phyloP scores from a whole-genome alignment of 2,888 invertebrate species.

The Buathra laborator region DNA sequence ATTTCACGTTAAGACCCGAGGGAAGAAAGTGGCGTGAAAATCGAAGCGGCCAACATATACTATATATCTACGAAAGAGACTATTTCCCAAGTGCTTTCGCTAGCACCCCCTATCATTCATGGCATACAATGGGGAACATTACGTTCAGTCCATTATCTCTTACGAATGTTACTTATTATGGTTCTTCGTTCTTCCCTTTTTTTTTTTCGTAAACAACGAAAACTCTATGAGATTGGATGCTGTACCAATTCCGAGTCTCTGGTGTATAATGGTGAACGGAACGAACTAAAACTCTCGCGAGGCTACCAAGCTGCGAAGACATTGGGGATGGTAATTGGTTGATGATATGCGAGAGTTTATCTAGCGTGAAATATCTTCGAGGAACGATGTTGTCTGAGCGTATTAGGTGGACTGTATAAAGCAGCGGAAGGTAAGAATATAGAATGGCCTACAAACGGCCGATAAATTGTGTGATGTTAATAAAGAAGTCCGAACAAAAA shows the following conservation, averaged over 20 bases:
- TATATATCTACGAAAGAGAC: neutral
- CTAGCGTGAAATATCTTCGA: slow-evolving; percentile 54
- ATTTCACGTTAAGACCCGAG: slow-evolving; percentile 33
- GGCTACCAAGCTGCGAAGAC: slow-evolving; percentile 22
- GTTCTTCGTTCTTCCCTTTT: neutral
- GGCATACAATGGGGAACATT: neutral
- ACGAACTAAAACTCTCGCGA: slow-evolving; percentile 19
- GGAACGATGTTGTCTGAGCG: slow-evolving; percentile 4
- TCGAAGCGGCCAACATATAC: slow-evolving; percentile 41
- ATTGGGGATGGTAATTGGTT: slow-evolving; percentile 50
- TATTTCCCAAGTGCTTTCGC: neutral
- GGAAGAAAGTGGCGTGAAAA: slow-evolving; percentile 58
- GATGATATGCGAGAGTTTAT: slow-evolving; percentile 61
- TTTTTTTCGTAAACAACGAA: slow-evolving; percentile 19
- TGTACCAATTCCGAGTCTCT: neutral
- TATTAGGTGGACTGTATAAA: slow-evolving; percentile 14
- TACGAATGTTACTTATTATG: slow-evolving; percentile 18
- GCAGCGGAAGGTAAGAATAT: slow-evolving; percentile 12
- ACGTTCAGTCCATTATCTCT: slow-evolving; percentile 5
- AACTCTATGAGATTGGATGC: neutral
- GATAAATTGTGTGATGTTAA: slow-evolving; percentile 60
- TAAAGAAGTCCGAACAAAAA: slow-evolving; percentile 52
- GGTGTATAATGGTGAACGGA: slow-evolving; percentile 31
- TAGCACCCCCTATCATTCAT: neutral
- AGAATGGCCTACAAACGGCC: slow-evolving; percentile 34